Percentiles rank a stretch among this genome's conserved stretches.
Conservation (phyloP, 2,113 vertebrate genomes). For the Cygnus buccinator region DNA sequence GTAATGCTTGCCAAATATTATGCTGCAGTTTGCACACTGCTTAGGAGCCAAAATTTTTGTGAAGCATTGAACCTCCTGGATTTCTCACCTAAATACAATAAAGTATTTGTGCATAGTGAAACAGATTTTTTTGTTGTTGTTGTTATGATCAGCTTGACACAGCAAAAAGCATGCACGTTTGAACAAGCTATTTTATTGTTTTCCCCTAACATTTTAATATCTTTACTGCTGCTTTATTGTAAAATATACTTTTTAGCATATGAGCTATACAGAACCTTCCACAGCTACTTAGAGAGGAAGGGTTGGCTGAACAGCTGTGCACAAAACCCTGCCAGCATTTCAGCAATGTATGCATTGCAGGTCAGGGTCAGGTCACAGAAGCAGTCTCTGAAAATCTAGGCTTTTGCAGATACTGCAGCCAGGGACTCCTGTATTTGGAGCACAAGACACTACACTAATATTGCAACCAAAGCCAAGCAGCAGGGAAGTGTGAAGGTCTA, state of each 20-base stretch:
- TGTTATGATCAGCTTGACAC: neutral
- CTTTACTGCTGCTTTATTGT: neutral
- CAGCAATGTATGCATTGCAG: neutral
- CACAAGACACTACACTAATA: neutral
- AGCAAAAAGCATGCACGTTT: neutral
- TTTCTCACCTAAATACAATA: neutral
- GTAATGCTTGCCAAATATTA: neutral
- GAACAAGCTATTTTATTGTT: neutral
- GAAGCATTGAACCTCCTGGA: neutral
- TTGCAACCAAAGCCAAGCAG: neutral
- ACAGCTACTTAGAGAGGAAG: neutral
- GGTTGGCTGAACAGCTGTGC: neutral
- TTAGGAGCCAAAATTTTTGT: neutral
- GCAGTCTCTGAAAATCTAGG: neutral
- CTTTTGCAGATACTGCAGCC: neutral
- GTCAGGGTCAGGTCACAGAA: constrained; percentile 9
- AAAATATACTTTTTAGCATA: neutral
- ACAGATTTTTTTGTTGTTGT: neutral
- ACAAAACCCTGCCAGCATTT: constrained; percentile 7
- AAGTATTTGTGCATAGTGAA: neutral
- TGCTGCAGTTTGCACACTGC: neutral
- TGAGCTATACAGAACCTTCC: neutral
- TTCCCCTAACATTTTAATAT: neutral
- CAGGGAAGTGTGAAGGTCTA: neutral
- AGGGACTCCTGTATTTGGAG: neutral